These are phyloP conservation scores for Coryphaenoides rupestris DNA, from an alignment of 2,113 vertebrate genomes.

Conservation along the genomic window DNA sequence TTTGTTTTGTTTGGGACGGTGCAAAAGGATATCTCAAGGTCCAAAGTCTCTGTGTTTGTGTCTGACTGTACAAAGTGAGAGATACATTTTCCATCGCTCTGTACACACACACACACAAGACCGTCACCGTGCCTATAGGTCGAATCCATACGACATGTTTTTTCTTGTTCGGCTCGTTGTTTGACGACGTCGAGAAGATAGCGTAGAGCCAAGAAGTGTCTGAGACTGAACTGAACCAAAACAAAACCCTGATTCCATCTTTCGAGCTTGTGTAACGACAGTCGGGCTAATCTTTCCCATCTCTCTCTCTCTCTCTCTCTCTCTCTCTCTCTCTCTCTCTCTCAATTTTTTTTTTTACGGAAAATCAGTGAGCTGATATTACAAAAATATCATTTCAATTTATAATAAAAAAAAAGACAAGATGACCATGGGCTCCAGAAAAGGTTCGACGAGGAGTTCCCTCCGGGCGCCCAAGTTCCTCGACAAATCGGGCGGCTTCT, in stretches of 20 bases:
- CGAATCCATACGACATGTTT: no score
- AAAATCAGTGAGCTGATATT: neutral
- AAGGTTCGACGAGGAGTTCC: slow-evolving; percentile 55
- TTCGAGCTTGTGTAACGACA: slow-evolving; percentile 25
- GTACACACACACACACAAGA: no score
- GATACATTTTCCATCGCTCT: neutral
- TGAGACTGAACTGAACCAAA: no score
- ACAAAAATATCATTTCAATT: neutral
- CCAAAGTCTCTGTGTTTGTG: neutral
- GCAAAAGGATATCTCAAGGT: no score
- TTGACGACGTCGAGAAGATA: no score
- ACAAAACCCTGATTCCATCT: no score
- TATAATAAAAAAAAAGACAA: slow-evolving; percentile 8
- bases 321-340: neutral
- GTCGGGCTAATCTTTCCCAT: slow-evolving; percentile 30
- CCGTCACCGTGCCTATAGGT: no score
- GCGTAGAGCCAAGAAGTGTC: no score
- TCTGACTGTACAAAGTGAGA: neutral
- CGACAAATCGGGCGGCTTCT: slow-evolving; percentile 70
- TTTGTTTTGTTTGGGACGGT: no score
- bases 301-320: neutral
- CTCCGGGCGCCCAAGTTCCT: slow-evolving; percentile 67
- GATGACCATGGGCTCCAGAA: slow-evolving; percentile 73
- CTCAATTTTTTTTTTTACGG: no score
- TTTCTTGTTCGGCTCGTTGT: no score